These are phyloP conservation scores for Peromyscus eremicus DNA, from an alignment of 2,797 vertebrate genomes.

Conservation along the genomic window DNA sequence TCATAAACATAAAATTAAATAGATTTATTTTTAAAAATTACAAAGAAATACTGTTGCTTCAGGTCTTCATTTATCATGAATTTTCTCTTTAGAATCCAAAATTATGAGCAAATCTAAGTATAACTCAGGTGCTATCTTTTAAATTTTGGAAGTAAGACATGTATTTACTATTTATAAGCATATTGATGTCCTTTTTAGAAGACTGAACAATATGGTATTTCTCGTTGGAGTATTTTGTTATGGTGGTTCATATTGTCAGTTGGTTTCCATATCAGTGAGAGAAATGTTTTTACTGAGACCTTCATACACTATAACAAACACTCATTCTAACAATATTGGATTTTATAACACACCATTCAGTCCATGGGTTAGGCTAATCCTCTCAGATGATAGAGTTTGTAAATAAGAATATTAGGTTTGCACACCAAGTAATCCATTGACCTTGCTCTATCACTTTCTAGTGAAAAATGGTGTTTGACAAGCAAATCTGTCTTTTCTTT, in stretches of 20 bases:
- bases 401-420: background rate
- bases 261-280: conserved; percentile 17
- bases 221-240: background rate
- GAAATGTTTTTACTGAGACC: conserved; percentile 18
- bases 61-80: background rate
- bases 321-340: background rate
- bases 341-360: background rate
- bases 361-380: background rate
- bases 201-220: background rate
- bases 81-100: conserved; percentile 2
- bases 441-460: conserved; percentile 21
- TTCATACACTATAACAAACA: background rate
- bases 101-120: background rate
- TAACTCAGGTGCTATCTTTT: background rate
- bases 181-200: background rate
- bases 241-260: background rate
- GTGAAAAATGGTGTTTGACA: background rate
- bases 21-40: background rate
- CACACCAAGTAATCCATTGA: background rate
- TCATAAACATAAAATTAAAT: background rate
- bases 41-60: background rate
- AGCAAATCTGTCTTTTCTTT: background rate
- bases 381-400: background rate
- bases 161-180: background rate
- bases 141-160: background rate